Percentiles rank a stretch among this genome's conserved stretches.
Evolutionary conservation across 2,888 invertebrate species (phyloP).

Genomic region (Caenorhabditis imperialis): DNA sequence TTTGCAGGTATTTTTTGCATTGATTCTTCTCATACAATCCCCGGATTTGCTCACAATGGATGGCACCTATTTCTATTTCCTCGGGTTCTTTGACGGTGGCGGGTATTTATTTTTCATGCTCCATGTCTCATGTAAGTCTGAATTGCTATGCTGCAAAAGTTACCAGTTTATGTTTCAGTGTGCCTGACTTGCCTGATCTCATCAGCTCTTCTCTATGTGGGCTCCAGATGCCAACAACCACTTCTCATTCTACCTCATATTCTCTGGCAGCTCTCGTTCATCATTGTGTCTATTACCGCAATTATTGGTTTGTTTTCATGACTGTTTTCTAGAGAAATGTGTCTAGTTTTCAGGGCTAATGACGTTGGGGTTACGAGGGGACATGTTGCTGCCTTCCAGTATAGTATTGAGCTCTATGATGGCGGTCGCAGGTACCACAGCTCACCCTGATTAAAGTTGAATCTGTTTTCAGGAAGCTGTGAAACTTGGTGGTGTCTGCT

Average conservation of each 20-base stretch:
- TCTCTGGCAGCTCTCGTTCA: constrained; percentile 61
- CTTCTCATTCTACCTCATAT: constrained; percentile 55
- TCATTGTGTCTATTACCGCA: constrained; percentile 45
- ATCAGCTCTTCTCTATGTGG: constrained; percentile 55
- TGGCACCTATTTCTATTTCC: constrained; percentile 66
- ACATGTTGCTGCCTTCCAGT: constrained; percentile 61
- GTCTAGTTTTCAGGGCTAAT: constrained; percentile 52
- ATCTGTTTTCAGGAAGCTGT: constrained; percentile 48
- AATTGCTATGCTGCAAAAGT: neutral
- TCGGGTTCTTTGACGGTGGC: constrained; percentile 59
- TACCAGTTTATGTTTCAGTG: constrained; percentile 37
- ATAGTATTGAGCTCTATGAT: constrained; percentile 63
- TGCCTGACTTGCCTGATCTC: constrained; percentile 57
- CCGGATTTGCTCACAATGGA: constrained; percentile 61
- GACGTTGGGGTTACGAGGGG: constrained; percentile 48
- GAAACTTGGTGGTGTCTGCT: constrained; percentile 65
- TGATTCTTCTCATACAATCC: constrained; percentile 61
- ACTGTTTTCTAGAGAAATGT: neutral
- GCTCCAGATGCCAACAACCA: constrained; percentile 46
- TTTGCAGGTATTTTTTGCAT: constrained; percentile 59
- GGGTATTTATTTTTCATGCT: constrained; percentile 57
- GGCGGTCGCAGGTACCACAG: constrained; percentile 51
- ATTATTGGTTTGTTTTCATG: constrained; percentile 40
- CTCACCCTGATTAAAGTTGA: no score
- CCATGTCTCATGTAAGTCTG: constrained; percentile 54